Percentiles rank a stretch among this genome's conserved stretches.
These are phyloP conservation scores for Gallinago media DNA, from an alignment of 2,113 vertebrate species.

Conservation along the genomic window DNA sequence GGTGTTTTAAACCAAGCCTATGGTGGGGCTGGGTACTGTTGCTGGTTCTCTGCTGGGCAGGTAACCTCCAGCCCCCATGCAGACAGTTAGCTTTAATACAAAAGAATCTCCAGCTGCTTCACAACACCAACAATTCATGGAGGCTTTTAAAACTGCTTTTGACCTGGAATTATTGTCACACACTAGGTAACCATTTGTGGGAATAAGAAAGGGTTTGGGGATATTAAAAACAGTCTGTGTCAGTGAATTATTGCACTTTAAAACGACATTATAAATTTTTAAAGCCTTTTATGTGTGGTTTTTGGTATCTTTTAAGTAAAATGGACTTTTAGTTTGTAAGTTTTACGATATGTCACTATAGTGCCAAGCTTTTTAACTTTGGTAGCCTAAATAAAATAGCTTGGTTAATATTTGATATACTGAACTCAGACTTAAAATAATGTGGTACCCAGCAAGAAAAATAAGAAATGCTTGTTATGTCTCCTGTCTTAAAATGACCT, in stretches of 20 bases:
- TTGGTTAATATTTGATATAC: not conserved
- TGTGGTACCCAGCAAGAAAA: not conserved
- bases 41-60: not conserved
- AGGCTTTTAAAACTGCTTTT: not conserved
- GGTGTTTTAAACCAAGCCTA: not conserved
- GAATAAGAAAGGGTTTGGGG: not conserved
- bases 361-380: not conserved
- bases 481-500: not conserved
- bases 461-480: not conserved
- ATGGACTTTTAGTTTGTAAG: not conserved
- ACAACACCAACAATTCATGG: not conserved
- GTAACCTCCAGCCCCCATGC: not conserved
- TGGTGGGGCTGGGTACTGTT: not conserved
- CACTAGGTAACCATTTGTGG: not conserved
- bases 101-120: not conserved
- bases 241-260: not conserved
- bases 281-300: not conserved
- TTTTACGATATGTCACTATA: not conserved
- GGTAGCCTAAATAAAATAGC: constrained; percentile 10
- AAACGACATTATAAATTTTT: not conserved
- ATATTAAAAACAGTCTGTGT: not conserved
- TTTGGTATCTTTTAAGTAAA: not conserved
- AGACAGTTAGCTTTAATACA: not conserved
- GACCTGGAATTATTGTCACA: not conserved
- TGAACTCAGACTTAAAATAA: not conserved